Evolutionary conservation across 2,888 invertebrate species (phyloP).

Genomic region (Gymnocheta viridis): DNA sequence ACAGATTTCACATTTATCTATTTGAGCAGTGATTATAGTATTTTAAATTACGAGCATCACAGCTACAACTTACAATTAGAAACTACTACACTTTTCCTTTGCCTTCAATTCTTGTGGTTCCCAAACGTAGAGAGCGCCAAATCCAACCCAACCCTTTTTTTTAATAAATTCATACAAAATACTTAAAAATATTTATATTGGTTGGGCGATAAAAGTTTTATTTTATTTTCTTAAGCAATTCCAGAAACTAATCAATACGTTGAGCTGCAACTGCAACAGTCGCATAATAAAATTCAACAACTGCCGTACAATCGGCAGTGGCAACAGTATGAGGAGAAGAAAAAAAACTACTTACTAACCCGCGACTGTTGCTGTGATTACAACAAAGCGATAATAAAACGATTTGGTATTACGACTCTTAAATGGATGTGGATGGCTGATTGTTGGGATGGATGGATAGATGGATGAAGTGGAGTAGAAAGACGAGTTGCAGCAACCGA

Average conservation of each 20-base stretch:
- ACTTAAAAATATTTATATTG: conserved; percentile 53
- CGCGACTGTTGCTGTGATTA: conserved; percentile 58
- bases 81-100: conserved; percentile 22
- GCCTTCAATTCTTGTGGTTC: neutral
- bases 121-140: conserved; percentile 25
- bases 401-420: conserved; percentile 60
- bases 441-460: conserved; percentile 9
- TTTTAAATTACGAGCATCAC: neutral
- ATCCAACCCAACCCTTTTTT: conserved; percentile 58
- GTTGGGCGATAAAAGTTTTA: conserved; percentile 51
- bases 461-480: conserved; percentile 14
- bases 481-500: conserved; percentile 30
- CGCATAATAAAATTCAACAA: conserved; percentile 57
- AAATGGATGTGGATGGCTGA: conserved; percentile 19
- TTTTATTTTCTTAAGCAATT: conserved; percentile 56
- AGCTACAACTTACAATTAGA: conserved; percentile 7
- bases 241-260: conserved; percentile 70
- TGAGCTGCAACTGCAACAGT: conserved; percentile 45
- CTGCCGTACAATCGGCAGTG: conserved; percentile 14
- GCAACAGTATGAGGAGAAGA: neutral
- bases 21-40: conserved; percentile 28
- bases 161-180: conserved; percentile 57
- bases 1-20: conserved; percentile 39
- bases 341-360: conserved; percentile 36
- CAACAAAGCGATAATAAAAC: conserved; percentile 69